phyloP scores from a whole-genome alignment of 2,113 vertebrate species.

The Apodemus speciosus region DNA sequence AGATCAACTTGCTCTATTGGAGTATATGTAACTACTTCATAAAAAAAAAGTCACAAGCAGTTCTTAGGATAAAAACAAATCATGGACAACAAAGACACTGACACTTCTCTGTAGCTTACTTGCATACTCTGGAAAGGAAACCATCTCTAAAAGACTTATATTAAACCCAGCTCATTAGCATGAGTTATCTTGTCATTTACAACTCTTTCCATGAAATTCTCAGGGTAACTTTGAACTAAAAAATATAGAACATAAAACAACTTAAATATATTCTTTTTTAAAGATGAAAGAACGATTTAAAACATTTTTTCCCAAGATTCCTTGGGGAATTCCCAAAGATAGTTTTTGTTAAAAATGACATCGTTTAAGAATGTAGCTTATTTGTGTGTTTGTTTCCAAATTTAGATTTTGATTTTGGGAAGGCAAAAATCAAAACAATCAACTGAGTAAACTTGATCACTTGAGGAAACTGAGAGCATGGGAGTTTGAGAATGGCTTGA shows the following conservation, averaged over 20 bases:
- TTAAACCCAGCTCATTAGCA: background rate
- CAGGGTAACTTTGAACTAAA: background rate
- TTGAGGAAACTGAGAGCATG: background rate
- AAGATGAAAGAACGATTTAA: background rate
- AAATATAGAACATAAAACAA: conserved; percentile 3
- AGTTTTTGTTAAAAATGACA: conserved; percentile 3
- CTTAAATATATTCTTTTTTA: background rate
- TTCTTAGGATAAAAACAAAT: background rate
- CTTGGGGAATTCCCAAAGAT: conserved; percentile 6
- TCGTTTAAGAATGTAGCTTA: conserved; percentile 5
- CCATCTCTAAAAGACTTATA: background rate
- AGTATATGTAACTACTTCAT: background rate
- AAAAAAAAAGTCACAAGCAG: background rate
- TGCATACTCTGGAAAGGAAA: background rate
- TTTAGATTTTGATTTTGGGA: conserved; percentile 16
- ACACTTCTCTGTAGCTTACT: background rate
- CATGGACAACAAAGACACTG: background rate
- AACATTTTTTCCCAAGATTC: background rate
- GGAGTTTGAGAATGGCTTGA: background rate
- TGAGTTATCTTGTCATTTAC: background rate
- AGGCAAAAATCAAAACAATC: background rate
- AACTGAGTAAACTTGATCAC: background rate
- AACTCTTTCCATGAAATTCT: background rate
- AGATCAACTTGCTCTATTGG: background rate
- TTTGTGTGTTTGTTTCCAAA: conserved; percentile 17